Conservation (phyloP, 2,113 vertebrate genomes). For the Chaetodon auriga region DNA sequence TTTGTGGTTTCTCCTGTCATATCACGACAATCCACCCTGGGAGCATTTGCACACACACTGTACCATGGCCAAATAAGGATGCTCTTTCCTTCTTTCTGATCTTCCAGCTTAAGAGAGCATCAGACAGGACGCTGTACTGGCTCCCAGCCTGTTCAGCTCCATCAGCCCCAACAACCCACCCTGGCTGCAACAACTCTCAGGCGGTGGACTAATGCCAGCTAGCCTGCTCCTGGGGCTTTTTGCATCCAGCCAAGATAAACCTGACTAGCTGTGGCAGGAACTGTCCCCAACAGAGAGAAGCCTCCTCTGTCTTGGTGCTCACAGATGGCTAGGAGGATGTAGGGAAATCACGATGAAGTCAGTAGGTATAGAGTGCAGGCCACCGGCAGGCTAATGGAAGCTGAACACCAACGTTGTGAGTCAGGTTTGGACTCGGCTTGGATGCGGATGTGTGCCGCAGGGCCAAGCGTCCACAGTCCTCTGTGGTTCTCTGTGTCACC, state of each 20-base stretch:
- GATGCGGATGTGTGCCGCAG: constrained; percentile 35
- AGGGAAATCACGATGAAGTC: constrained; percentile 38
- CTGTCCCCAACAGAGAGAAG: constrained; percentile 25
- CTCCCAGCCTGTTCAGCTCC: constrained; percentile 30
- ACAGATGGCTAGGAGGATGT: constrained; percentile 43
- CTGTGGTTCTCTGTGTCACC: constrained; percentile 50
- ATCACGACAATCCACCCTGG: background rate
- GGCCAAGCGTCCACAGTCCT: constrained; percentile 50
- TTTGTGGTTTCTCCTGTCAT: constrained; percentile 1
- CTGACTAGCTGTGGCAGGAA: constrained; percentile 36
- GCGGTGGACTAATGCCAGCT: constrained; percentile 23
- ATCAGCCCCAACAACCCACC: constrained; percentile 24
- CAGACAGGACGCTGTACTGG: constrained; percentile 6
- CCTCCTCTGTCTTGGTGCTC: constrained; percentile 27
- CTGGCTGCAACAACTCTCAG: constrained; percentile 19
- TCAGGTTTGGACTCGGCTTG: constrained; percentile 49
- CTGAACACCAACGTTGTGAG: constrained; percentile 50
- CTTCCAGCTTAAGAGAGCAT: constrained; percentile 31
- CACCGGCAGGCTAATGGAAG: constrained; percentile 55
- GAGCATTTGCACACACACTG: constrained; percentile 1
- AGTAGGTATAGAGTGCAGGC: constrained; percentile 34
- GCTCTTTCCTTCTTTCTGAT: constrained; percentile 14
- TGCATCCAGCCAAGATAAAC: constrained; percentile 26
- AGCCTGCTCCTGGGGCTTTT: constrained; percentile 34
- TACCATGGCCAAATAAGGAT: constrained; percentile 6